Percentiles rank a stretch among this genome's conserved stretches.
Conservation (phyloP, 1,140 invertebrate species). For the Dreissena polymorpha region DNA sequence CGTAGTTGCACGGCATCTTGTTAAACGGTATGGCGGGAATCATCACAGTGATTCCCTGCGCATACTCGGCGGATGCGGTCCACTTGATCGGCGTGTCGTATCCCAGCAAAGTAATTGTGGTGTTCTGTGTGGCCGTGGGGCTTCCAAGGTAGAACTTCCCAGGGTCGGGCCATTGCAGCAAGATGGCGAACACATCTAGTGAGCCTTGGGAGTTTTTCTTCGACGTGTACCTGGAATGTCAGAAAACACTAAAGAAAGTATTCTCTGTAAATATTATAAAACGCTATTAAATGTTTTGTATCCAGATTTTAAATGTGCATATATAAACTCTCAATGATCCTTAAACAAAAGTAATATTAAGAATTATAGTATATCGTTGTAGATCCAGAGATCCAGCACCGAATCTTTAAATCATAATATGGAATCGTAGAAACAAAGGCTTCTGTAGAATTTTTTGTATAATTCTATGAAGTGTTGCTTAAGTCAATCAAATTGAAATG, state of each 20-base stretch:
- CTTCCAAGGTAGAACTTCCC: conserved; percentile 47
- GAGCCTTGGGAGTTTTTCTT: conserved; percentile 36
- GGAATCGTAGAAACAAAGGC: too few species aligned
- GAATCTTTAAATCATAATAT: too few species aligned
- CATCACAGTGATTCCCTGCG: conserved; percentile 44
- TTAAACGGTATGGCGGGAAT: conserved; percentile 57
- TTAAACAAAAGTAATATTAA: too few species aligned
- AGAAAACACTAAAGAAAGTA: too few species aligned
- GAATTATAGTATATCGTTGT: too few species aligned
- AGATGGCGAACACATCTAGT: conserved; percentile 59
- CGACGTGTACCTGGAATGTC: conserved; percentile 62
- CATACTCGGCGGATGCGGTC: background rate
- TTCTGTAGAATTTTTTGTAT: too few species aligned
- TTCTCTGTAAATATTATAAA: background rate
- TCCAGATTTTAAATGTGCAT: too few species aligned
- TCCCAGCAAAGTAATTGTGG: conserved; percentile 59
- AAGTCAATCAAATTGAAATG: too few species aligned
- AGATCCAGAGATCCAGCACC: too few species aligned
- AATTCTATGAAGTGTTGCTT: too few species aligned
- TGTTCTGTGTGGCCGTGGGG: conserved; percentile 14
- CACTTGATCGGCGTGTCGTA: conserved; percentile 45
- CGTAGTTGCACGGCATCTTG: conserved; percentile 61
- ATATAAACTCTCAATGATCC: too few species aligned
- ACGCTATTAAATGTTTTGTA: background rate
- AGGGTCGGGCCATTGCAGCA: conserved; percentile 58